Evolutionary conservation across 2,888 invertebrate species (phyloP), one percentile per base, ranked within the genome.

Genomic region (Escarpia spicata): DNA sequence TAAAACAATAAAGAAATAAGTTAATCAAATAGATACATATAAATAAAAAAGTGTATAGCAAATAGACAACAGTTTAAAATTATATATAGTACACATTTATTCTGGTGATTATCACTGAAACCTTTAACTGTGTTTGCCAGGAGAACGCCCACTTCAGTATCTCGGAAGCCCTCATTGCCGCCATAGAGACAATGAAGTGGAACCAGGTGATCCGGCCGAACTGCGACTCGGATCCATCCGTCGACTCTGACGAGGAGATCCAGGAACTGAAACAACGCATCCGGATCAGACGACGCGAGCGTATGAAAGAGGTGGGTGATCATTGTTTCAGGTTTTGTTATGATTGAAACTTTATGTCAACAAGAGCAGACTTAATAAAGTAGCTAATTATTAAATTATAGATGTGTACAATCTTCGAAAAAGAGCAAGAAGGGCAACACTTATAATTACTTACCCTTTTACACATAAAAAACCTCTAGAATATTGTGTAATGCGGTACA

Each of bases 121-220:
- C 3, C 91, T 19, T 31, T 96, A 94, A 93, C 95, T 94, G 37
- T 90, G 37, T 90, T 43, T 90, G 19, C 15, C 97, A 98, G 95
- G 98, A 98, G 96, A 98, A 98, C 96, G 98, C 98, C 0, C 98
- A 98, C 96, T 98, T 98, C 96, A 98, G 97, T 95, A 97, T 98
- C 93, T 98, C 98, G 2, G 98, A 98, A 96, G 98, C 98, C 0
- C 97, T 98, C 95, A 98, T 98, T 94, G 97, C 98, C 12, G 98
- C 98, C 26, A 98, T 98, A 94, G 98, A 98, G 94, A 96, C 96
- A 93, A 96, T 97, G 96, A 96, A 96, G 93, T 96, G 96, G 96
- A 96, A 96, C 93, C 96, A 95, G 93, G 94, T 95, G 26, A 75
- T 75, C 75, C 75, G 75, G 4, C 75, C 75, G 19, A 75, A 19